phyloP scores from a whole-genome alignment of 2,113 vertebrate species.

The Cololabis saira region DNA sequence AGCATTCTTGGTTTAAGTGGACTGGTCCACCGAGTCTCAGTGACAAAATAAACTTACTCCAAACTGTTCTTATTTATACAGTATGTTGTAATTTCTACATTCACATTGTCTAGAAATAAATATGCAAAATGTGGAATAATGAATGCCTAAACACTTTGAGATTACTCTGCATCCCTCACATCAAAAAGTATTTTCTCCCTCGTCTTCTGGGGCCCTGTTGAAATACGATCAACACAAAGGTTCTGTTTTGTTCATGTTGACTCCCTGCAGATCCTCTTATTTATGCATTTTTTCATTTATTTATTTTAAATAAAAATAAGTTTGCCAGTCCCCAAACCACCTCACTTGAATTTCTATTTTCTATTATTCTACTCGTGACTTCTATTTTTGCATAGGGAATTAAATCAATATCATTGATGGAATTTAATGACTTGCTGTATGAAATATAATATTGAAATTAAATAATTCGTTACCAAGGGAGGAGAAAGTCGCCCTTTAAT shows the following conservation, averaged over 20 bases:
- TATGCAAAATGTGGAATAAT: too few species aligned
- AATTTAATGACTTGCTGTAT: conserved; percentile 17
- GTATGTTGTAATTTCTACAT: not conserved
- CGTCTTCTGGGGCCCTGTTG: not conserved
- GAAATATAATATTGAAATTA: conserved; percentile 24
- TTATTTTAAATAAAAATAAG: not conserved
- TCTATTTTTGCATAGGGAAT: conserved; percentile 21
- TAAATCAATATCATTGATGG: conserved; percentile 4
- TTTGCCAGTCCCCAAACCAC: not conserved
- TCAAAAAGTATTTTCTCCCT: not conserved
- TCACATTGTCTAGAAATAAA: not conserved
- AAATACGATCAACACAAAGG: conserved; percentile 6
- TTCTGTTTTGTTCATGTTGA: conserved; percentile 11
- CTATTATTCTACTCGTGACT: conserved; percentile 22
- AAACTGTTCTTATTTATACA: not conserved
- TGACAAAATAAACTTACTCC: too few species aligned
- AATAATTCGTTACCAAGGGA: conserved; percentile 39
- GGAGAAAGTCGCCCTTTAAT: conserved; percentile 31
- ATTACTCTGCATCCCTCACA: not conserved
- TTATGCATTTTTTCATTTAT: not conserved
- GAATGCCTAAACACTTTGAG: too few species aligned
- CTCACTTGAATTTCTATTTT: conserved; percentile 4
- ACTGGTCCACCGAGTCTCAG: too few species aligned
- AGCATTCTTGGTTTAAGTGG: too few species aligned
- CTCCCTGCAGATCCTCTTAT: not conserved